phyloP scores from a whole-genome alignment of 2,797 vertebrate species.

The Fringilla coelebs region DNA sequence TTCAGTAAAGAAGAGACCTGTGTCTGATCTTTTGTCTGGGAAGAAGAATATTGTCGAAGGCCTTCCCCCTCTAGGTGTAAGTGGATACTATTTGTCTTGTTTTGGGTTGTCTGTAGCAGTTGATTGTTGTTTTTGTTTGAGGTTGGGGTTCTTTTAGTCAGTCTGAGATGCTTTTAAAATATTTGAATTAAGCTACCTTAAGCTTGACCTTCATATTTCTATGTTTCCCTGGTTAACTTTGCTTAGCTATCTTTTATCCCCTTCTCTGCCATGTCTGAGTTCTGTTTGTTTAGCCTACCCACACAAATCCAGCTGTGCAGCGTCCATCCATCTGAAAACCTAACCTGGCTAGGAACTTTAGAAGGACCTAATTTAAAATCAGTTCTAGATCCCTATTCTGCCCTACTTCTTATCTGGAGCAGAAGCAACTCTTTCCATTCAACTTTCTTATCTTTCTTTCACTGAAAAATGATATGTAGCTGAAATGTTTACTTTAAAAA shows the following conservation, averaged over 20 bases:
- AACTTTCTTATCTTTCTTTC: neutral
- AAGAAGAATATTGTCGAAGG: slow-evolving; percentile 89
- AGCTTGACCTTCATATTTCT: neutral
- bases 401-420: neutral
- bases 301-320: neutral
- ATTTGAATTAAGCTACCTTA: neutral
- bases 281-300: neutral
- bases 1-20: slow-evolving; percentile 86
- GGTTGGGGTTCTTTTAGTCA: neutral
- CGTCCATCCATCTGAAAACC: neutral
- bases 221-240: neutral
- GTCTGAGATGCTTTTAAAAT: neutral
- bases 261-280: neutral
- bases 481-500: neutral
- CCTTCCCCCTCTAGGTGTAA: slow-evolving; percentile 89
- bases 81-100: slow-evolving; percentile 45
- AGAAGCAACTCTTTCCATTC: neutral
- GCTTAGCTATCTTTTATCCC: neutral
- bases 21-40: slow-evolving; percentile 86
- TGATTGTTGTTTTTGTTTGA: neutral
- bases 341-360: neutral
- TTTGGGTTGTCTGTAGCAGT: neutral
- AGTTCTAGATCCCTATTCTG: neutral
- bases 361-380: neutral
- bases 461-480: neutral